These are phyloP conservation scores for Psix sp. DNA, from an alignment of 1,140 invertebrate species.

Conservation along the genomic window DNA sequence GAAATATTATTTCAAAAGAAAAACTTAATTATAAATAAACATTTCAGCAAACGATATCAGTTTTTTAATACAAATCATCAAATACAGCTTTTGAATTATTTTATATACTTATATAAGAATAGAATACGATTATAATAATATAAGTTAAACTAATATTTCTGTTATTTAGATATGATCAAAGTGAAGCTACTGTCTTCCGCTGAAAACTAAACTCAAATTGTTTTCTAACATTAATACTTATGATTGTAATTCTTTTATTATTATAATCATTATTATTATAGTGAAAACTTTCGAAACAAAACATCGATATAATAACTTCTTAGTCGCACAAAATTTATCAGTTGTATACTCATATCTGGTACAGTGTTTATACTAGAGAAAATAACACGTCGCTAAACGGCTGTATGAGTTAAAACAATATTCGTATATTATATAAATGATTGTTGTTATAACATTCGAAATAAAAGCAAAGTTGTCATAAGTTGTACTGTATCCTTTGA, in stretches of 20 bases:
- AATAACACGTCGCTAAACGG: conserved; percentile 59
- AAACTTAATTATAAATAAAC: no score
- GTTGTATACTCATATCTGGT: conserved; percentile 65
- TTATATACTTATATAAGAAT: conserved; percentile 23
- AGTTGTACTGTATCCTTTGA: conserved; percentile 6
- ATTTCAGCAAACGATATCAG: no score
- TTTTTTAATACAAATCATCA: no score
- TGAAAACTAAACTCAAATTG: not conserved
- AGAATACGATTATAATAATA: conserved; percentile 33
- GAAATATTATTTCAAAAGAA: no score
- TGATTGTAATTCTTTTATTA: no score
- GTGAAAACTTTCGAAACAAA: conserved; percentile 33
- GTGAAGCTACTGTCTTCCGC: conserved; percentile 20
- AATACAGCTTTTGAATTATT: no score
- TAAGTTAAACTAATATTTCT: no score
- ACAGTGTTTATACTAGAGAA: conserved; percentile 64
- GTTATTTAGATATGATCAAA: conserved; percentile 4
- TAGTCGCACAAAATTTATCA: conserved; percentile 62
- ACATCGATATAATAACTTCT: conserved; percentile 50
- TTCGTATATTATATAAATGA: conserved; percentile 64
- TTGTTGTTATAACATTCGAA: conserved; percentile 69
- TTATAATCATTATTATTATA: conserved; percentile 9
- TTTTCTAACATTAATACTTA: conserved; percentile 6
- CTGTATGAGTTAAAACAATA: conserved; percentile 64
- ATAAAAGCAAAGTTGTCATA: conserved; percentile 67